Conservation (phyloP, 2,797 vertebrate genomes). For the Melanotaenia parkinsoni region DNA sequence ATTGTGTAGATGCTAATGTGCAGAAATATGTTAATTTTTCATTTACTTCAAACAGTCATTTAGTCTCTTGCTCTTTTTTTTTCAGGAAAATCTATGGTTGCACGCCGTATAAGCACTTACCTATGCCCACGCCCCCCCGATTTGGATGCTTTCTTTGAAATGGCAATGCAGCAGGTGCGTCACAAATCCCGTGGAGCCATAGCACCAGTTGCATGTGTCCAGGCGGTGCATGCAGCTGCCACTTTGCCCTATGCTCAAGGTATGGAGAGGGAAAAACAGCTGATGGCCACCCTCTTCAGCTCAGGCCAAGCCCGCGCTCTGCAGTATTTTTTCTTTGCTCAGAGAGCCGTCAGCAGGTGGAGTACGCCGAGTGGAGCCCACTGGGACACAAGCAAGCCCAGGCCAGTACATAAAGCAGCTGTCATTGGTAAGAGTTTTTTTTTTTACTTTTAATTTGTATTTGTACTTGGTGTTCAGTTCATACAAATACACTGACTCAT, state of each 20-base stretch:
- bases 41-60: conserved; percentile 8
- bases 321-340: conserved; percentile 91
- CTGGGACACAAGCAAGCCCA: conserved; percentile 84
- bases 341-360: conserved; percentile 86
- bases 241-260: conserved; percentile 83
- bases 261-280: conserved; percentile 81
- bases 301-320: conserved; percentile 89
- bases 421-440: conserved; percentile 87
- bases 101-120: conserved; percentile 81
- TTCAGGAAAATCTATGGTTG: conserved; percentile 80
- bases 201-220: conserved; percentile 88
- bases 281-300: conserved; percentile 80
- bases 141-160: conserved; percentile 80
- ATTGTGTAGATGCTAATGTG: conserved; percentile 2
- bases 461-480: conserved; percentile 28
- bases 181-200: conserved; percentile 80
- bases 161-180: conserved; percentile 73
- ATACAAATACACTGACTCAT: conserved; percentile 28
- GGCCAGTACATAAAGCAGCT: conserved; percentile 82
- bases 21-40: conserved; percentile 11
- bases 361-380: conserved; percentile 81
- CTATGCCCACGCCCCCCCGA: conserved; percentile 66
- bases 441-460: conserved; percentile 35
- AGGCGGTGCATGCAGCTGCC: conserved; percentile 84
- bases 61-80: conserved; percentile 14